phyloP scores from a whole-genome alignment of 2,888 invertebrate species.

The Cataglyphis cursor region DNA sequence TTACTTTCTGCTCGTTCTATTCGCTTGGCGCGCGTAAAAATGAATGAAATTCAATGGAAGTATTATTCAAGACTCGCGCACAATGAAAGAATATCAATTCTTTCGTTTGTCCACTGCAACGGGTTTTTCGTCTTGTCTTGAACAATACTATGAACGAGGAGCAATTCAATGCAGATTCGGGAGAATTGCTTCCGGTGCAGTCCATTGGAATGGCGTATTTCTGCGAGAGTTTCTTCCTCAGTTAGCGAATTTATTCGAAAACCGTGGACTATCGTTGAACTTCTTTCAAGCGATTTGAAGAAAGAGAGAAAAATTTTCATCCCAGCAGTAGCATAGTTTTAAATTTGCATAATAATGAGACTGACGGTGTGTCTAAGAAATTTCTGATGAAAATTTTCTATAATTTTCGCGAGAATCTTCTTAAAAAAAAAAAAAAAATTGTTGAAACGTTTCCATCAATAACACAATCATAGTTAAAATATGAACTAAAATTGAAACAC shows the following conservation, averaged over 20 bases:
- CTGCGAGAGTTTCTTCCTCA: conserved; percentile 53
- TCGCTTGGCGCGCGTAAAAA: conserved; percentile 48
- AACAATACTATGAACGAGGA: conserved; percentile 71
- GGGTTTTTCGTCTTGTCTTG: conserved; percentile 56
- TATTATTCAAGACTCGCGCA: conserved; percentile 72
- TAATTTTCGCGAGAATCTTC: not conserved
- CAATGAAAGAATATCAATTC: conserved; percentile 77
- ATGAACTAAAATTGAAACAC: not conserved
- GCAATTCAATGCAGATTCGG: conserved; percentile 78
- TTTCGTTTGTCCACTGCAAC: conserved; percentile 73
- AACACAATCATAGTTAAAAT: not conserved
- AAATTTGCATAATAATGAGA: conserved; percentile 44
- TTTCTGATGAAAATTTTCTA: conserved; percentile 15
- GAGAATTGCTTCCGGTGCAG: conserved; percentile 76
- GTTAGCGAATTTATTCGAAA: conserved; percentile 53
- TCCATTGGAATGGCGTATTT: conserved; percentile 55
- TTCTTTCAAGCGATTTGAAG: conserved; percentile 23
- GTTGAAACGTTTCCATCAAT: not conserved
- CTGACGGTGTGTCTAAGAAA: not conserved
- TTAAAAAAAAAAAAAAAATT: not conserved
- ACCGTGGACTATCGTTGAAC: conserved; percentile 27
- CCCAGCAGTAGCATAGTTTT: not conserved
- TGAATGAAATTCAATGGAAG: conserved; percentile 71
- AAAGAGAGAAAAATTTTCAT: conserved; percentile 30
- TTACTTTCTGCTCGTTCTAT: conserved; percentile 55